Percentiles rank a stretch among this genome's conserved stretches.
phyloP scores from a whole-genome alignment of 2,113 vertebrate genomes.

The Leucopsar rothschildi region DNA sequence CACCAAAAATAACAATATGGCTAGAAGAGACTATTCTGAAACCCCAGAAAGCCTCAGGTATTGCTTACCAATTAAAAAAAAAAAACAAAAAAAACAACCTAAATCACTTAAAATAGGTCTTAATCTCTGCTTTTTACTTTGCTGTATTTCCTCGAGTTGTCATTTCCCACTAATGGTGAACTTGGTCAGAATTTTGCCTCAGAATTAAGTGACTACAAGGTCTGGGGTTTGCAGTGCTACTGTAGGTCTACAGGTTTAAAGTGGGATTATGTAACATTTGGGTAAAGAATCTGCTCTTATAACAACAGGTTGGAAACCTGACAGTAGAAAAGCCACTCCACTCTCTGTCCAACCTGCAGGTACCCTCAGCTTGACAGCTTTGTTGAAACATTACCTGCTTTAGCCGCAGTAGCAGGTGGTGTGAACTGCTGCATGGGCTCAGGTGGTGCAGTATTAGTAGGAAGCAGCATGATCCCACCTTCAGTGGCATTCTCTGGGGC shows the following conservation, averaged over 20 bases:
- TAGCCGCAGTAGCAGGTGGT: neutral
- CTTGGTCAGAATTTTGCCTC: neutral
- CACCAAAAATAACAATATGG: neutral
- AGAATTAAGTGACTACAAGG: neutral
- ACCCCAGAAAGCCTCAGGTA: neutral
- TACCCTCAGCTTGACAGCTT: neutral
- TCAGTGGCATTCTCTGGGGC: neutral
- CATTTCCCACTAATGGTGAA: neutral
- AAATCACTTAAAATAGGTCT: neutral
- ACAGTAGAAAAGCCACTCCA: neutral
- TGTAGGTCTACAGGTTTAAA: neutral
- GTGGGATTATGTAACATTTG: neutral
- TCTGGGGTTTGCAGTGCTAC: neutral
- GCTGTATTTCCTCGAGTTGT: neutral
- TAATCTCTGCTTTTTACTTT: neutral
- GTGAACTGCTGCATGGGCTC: neutral
- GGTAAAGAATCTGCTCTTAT: neutral
- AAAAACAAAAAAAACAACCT: neutral
- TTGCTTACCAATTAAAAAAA: neutral
- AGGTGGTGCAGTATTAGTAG: neutral
- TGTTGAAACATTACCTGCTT: conserved; percentile 68
- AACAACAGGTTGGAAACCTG: neutral
- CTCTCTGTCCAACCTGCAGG: neutral
- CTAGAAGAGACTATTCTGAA: neutral
- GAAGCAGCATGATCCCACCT: neutral